Conservation (phyloP, 2,888 invertebrate species). For the Drosophila tripunctata region DNA sequence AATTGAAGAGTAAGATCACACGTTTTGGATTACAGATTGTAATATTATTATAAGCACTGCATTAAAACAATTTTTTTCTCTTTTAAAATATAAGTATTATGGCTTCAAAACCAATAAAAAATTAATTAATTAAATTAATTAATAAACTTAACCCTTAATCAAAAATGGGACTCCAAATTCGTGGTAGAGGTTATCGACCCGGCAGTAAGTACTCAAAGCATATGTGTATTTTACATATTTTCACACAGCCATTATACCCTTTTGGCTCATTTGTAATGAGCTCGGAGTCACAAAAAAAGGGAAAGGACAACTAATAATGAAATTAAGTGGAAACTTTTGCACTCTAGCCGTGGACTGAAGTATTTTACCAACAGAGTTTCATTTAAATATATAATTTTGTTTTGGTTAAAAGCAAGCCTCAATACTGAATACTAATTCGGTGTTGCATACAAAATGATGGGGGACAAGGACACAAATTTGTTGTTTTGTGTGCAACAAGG, state of each 20-base stretch:
- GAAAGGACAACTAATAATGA: slow-evolving; percentile 10
- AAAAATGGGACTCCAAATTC: too few relatives aligned
- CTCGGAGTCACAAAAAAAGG: not conserved
- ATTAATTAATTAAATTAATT: too few relatives aligned
- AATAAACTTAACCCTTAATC: too few relatives aligned
- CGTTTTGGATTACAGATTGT: too few relatives aligned
- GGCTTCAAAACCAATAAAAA: too few relatives aligned
- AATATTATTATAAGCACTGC: too few relatives aligned
- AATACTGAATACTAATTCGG: slow-evolving; percentile 26
- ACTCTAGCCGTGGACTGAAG: not conserved
- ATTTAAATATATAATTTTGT: slow-evolving; percentile 66
- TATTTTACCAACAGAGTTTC: slow-evolving; percentile 16
- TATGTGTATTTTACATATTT: too few relatives aligned
- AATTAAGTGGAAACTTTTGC: slow-evolving; percentile 19
- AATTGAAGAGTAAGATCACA: too few relatives aligned
- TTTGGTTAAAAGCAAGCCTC: not conserved
- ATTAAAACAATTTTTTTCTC: too few relatives aligned
- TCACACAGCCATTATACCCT: not conserved
- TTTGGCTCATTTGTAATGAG: not conserved
- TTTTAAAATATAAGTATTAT: too few relatives aligned
- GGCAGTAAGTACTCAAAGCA: too few relatives aligned
- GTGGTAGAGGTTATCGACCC: too few relatives aligned
- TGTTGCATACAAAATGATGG: slow-evolving; percentile 52
- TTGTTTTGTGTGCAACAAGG: slow-evolving; percentile 55
- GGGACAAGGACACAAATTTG: slow-evolving; percentile 14